phyloP scores from a whole-genome alignment of 1,140 invertebrate genomes.

The Megathymus violae region DNA sequence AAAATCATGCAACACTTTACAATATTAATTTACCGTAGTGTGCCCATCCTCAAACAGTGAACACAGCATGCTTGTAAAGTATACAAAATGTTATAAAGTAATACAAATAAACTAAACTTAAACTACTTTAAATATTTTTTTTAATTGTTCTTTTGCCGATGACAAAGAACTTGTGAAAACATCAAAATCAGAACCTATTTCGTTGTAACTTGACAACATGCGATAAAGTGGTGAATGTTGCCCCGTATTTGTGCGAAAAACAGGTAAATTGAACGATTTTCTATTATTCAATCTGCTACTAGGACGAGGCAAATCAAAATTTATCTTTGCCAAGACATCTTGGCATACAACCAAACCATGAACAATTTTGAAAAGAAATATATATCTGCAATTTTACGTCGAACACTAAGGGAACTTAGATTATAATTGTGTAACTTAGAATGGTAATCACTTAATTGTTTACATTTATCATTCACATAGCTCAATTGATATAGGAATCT shows the following conservation, averaged over 20 bases:
- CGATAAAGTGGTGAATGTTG: no score
- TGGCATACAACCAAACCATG: not conserved
- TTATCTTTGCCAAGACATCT: not conserved
- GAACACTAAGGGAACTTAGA: no score
- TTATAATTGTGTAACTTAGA: no score
- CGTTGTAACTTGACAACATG: no score
- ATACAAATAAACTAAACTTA: not conserved
- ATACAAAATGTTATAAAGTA: not conserved
- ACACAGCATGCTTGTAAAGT: not conserved
- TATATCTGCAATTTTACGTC: not conserved
- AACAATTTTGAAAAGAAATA: not conserved
- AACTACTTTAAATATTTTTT: not conserved
- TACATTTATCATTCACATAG: not conserved
- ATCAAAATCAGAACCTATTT: no score
- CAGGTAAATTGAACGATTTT: no score
- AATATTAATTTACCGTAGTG: not conserved
- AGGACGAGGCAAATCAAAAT: no score
- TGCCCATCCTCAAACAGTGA: not conserved
- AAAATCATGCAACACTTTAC: not conserved
- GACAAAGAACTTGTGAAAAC: no score
- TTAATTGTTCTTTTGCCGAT: no score
- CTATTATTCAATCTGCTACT: no score
- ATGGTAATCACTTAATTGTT: not conserved
- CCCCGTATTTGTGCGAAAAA: no score
- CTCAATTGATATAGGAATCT: not conserved